Base-by-base conservation (phyloP, 2,113 vertebrate species). In the Cricetomys ansorgei region DNA sequence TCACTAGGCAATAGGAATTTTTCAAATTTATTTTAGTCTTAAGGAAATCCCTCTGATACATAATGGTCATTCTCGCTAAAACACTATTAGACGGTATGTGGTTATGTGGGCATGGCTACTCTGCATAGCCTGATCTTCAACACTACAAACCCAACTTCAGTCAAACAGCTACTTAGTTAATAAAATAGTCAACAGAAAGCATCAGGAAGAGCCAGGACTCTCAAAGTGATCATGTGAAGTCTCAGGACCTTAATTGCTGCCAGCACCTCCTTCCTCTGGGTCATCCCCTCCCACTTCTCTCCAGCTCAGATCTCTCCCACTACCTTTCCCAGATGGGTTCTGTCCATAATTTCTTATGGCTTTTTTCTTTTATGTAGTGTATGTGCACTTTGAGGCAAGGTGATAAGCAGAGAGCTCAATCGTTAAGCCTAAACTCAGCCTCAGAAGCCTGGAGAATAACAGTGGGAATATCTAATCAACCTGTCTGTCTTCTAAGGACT, bases 51-150 rank as follows among this genome's bases (percentile, higher is more conserved):
- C n/a, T 48, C 29, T 83, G n/a, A 31, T 37, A 67, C 31, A 37
- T 19, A 1, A 11, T 55, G 67, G n/a, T 9, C 21, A 48, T 79
- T 23, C 40, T 69, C 23, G 9, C 15, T 6, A 31, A 76, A 87
- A 29, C 0, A 12, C 9, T 29, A 8, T 43, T 2, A 27, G 34
- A n/a, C 21, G 19, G 34, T 23, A 3, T 25, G 17, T 57, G 10
- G n/a, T 17, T 92, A 23, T 53, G 9, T 64, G n/a, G 27, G 21
- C 45, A 43, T 81, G 9, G 3, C 34, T 92, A 40, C 85, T 73
- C 75, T 91, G 2, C 45, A 43, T 50, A 48, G 62, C 25, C 48
- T 92, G 45, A 96, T 72, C 85, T 76, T 69, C 91, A 91, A 89
- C n/a, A 85, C 29, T 23, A 25, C n/a, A 88, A 62, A 37, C 7